A percentile compares a stretch with the other conserved stretches of the same genome.
Evolutionary conservation across 2,888 invertebrate genomes (phyloP).

Genomic region (Caenorhabditis auriculariae): DNA sequence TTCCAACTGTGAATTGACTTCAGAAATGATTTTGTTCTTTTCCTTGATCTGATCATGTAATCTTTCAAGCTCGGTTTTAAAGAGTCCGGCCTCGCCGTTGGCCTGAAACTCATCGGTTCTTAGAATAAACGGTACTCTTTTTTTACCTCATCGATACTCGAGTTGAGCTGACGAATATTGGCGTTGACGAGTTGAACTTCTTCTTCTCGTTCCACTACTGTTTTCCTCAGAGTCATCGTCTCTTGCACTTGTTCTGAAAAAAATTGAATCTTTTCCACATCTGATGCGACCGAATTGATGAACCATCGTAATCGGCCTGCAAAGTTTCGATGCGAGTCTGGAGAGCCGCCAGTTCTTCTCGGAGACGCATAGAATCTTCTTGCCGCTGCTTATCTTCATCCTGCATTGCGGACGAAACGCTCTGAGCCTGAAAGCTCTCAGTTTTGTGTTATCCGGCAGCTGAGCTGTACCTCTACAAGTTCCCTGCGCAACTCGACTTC

Average conservation of each 20-base stretch:
- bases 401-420: slow-evolving; percentile 11
- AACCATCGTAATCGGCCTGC: too few species aligned
- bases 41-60: neutral
- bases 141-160: too few species aligned
- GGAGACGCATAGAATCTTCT: slow-evolving; percentile 12
- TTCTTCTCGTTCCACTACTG: too few species aligned
- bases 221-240: too few species aligned
- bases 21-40: neutral
- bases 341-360: slow-evolving; percentile 20
- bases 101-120: too few species aligned
- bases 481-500: slow-evolving; percentile 32
- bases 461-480: slow-evolving; percentile 12
- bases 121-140: too few species aligned
- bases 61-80: slow-evolving; percentile 10
- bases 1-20: neutral
- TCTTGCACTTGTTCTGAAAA: too few species aligned
- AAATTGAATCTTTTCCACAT: too few species aligned
- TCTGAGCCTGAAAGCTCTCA: neutral
- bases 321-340: too few species aligned
- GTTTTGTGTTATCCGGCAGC: neutral
- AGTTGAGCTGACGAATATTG: too few species aligned
- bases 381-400: slow-evolving; percentile 13
- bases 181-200: too few species aligned
- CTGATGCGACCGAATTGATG: too few species aligned
- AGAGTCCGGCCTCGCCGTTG: slow-evolving; percentile 8